Evolutionary conservation across 2,888 invertebrate genomes (phyloP).

Genomic region (Baccha elongata): DNA sequence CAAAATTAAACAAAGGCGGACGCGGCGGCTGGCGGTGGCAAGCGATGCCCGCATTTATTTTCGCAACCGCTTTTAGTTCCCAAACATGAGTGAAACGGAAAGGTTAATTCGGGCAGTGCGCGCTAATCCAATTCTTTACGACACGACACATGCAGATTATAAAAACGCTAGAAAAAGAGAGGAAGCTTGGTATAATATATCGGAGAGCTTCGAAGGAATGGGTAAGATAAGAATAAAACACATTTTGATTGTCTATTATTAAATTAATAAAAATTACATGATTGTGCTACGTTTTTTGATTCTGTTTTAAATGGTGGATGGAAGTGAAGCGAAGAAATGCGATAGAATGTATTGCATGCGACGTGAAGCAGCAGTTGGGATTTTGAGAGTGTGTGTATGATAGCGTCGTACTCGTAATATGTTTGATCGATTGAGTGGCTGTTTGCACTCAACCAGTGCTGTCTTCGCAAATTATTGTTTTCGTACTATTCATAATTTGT

Average conservation of each 20-base stretch:
- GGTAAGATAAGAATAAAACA: not conserved
- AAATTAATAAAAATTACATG: too few relatives aligned
- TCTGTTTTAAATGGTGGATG: too few relatives aligned
- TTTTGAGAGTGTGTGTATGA: too few relatives aligned
- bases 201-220: not conserved
- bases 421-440: not conserved
- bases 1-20: not conserved
- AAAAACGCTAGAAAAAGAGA: not conserved
- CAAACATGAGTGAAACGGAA: constrained; percentile 17
- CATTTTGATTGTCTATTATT: not conserved
- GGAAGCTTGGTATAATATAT: constrained; percentile 6
- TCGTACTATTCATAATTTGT: too few relatives aligned
- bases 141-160: constrained; percentile 8
- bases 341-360: too few relatives aligned
- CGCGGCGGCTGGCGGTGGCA: not conserved
- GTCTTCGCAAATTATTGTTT: not conserved
- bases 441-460: constrained; percentile 4
- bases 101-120: constrained; percentile 7
- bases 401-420: not conserved
- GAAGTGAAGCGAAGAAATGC: too few relatives aligned
- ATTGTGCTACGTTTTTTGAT: too few relatives aligned
- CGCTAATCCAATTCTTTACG: not conserved
- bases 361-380: too few relatives aligned
- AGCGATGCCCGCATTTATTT: constrained; percentile 7
- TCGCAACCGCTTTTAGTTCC: constrained; percentile 19